Conservation (phyloP, 1,140 invertebrate species). For the Dreissena polymorpha region DNA sequence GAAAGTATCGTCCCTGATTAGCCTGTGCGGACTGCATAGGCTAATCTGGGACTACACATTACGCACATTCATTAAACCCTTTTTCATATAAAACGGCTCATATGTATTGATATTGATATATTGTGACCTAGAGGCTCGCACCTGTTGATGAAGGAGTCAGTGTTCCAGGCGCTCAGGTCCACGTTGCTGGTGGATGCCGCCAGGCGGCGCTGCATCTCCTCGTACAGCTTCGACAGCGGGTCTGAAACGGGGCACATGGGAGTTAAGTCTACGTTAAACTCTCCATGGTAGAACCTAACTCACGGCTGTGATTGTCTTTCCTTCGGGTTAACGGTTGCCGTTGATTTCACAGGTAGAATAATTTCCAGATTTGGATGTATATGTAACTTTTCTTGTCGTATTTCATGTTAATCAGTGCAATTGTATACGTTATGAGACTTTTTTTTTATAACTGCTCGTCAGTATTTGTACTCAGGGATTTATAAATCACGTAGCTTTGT, state of each 20-base stretch:
- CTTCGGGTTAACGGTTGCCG: not conserved
- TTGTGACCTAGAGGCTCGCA: not conserved
- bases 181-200: conserved; percentile 8
- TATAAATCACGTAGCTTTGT: too few species aligned
- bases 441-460: not conserved
- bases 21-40: too few species aligned
- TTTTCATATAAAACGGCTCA: too few species aligned
- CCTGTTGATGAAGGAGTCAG: conserved; percentile 7
- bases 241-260: conserved; percentile 4
- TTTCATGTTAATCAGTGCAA: too few species aligned
- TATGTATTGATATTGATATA: too few species aligned
- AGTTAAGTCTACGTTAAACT: not conserved
- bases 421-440: not conserved
- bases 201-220: conserved; percentile 15
- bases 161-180: conserved; percentile 17
- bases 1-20: too few species aligned
- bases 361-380: not conserved
- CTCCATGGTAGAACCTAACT: not conserved
- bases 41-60: too few species aligned
- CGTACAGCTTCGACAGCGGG: conserved; percentile 2
- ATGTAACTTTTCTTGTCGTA: not conserved
- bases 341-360: not conserved
- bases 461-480: too few species aligned
- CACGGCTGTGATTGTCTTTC: not conserved
- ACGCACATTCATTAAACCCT: too few species aligned